A percentile compares a stretch with the other conserved stretches of the same genome.
Evolutionary conservation across 2,113 vertebrate species (phyloP).

Genomic region (Mastomys coucha): DNA sequence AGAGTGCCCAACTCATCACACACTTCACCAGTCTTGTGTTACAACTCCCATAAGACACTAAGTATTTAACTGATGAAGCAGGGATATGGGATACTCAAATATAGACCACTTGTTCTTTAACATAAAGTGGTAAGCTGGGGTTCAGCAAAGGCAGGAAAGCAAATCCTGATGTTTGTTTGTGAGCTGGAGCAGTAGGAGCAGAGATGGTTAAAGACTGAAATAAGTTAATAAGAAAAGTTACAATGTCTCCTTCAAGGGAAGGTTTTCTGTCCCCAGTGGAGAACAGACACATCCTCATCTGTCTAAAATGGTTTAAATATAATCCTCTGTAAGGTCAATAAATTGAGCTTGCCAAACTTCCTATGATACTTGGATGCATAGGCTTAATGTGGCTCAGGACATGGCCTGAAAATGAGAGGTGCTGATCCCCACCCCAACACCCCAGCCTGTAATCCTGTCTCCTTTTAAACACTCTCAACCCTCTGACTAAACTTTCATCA

Average conservation of each 20-base stretch:
- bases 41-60: background rate
- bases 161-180: background rate
- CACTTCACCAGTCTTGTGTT: background rate
- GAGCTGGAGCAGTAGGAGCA: slow-evolving; percentile 5
- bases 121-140: background rate
- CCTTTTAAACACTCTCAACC: slow-evolving; percentile 27
- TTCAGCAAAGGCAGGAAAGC: background rate
- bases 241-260: slow-evolving; percentile 57
- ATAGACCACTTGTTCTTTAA: background rate
- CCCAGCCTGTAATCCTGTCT: slow-evolving; percentile 39
- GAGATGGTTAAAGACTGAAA: slow-evolving; percentile 58
- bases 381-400: slow-evolving; percentile 61
- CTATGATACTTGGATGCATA: slow-evolving; percentile 14
- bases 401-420: slow-evolving; percentile 32
- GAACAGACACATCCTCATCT: slow-evolving; percentile 58
- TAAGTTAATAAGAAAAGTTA: slow-evolving; percentile 66
- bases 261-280: slow-evolving; percentile 37
- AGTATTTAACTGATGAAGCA: slow-evolving; percentile 5
- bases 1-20: background rate
- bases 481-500: slow-evolving; percentile 17
- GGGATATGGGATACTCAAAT: background rate
- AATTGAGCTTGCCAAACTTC: slow-evolving; percentile 16
- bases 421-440: background rate
- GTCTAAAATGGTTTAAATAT: slow-evolving; percentile 68
- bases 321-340: slow-evolving; percentile 76